These are phyloP conservation scores for Pristionchus arcanus DNA, from an alignment of 2,888 invertebrate genomes.

Conservation along the genomic window DNA sequence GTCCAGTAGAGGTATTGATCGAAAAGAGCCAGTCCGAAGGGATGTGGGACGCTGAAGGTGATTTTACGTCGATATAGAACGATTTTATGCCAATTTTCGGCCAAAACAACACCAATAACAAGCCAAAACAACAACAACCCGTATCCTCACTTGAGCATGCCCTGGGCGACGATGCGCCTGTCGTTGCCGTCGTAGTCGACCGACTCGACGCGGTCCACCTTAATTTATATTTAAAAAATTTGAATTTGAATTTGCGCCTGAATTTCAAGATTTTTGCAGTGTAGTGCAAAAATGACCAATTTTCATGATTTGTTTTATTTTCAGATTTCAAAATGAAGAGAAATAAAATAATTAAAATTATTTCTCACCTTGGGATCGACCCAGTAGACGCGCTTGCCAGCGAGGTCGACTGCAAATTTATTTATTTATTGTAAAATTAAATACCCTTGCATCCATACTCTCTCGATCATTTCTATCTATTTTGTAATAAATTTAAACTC, in stretches of 20 bases:
- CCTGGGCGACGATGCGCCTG: constrained; percentile 73
- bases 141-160: constrained; percentile 52
- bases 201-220: constrained; percentile 93
- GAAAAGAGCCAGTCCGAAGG: constrained; percentile 94
- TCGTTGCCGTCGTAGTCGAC: constrained; percentile 92
- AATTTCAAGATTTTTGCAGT: not conserved
- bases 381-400: constrained; percentile 93
- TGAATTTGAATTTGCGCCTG: not conserved
- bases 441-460: too few species aligned
- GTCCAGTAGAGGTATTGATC: constrained; percentile 96
- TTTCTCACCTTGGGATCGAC: constrained; percentile 87
- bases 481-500: too few species aligned
- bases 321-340: too few species aligned
- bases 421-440: too few species aligned
- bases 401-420: constrained; percentile 89
- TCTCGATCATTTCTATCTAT: too few species aligned
- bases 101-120: too few species aligned
- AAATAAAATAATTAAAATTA: not conserved
- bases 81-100: too few species aligned
- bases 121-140: not conserved
- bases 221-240: not conserved
- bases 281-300: not conserved
- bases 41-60: constrained; percentile 88
- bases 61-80: not conserved
- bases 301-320: not conserved